phyloP scores from a whole-genome alignment of 2,113 vertebrate species.

The Anseranas semipalmata region DNA sequence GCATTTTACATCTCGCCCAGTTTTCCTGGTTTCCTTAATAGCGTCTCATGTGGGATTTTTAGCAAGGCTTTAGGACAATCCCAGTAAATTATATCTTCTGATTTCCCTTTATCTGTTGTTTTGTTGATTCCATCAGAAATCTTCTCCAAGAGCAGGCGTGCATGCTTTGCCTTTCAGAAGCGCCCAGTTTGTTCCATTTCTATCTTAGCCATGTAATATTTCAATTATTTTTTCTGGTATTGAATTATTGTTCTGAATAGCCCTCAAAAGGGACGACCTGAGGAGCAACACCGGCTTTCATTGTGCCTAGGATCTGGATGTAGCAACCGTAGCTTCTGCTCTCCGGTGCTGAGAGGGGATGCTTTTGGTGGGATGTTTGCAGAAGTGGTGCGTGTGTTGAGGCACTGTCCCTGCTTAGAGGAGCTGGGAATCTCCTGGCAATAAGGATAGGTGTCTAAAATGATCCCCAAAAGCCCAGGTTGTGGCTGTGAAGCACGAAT shows the following conservation, averaged over 20 bases:
- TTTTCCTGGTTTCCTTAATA: slow-evolving; percentile 5
- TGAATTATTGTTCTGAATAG: slow-evolving; percentile 2
- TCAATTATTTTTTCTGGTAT: slow-evolving; percentile 9
- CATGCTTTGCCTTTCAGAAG: neutral
- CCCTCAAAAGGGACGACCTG: neutral
- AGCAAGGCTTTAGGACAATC: slow-evolving; percentile 53
- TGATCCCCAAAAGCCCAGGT: neutral
- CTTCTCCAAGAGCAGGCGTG: neutral
- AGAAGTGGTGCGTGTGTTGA: neutral
- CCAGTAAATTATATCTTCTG: slow-evolving; percentile 21
- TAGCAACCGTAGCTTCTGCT: neutral
- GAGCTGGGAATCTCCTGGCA: neutral
- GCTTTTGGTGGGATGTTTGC: neutral
- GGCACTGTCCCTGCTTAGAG: neutral
- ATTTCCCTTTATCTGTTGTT: slow-evolving; percentile 46
- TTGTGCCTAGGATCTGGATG: neutral
- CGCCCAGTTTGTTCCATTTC: neutral
- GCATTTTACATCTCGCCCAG: slow-evolving; percentile 5
- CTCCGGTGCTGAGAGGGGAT: neutral
- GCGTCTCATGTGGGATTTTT: neutral
- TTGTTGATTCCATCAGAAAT: slow-evolving; percentile 32
- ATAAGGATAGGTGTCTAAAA: neutral
- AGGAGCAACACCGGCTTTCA: neutral
- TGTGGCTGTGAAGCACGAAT: neutral
- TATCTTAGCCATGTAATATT: neutral